Base-by-base conservation (phyloP, 2,113 vertebrate genomes). In the Puma concolor region DNA sequence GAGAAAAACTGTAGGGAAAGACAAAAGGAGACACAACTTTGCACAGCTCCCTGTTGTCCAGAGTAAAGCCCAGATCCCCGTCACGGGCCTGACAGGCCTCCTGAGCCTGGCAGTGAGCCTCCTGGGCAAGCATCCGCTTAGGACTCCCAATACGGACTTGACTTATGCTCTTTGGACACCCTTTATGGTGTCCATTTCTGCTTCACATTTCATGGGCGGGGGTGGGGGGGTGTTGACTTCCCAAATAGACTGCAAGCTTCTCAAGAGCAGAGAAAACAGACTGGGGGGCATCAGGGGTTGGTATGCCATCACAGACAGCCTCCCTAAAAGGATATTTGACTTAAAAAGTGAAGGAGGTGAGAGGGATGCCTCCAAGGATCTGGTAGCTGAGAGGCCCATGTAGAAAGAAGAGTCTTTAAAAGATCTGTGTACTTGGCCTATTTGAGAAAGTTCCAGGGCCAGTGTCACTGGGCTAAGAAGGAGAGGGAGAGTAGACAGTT, bases 211-310 rank as follows among this genome's bases (percentile, higher is more conserved):
- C 8, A 29, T 9, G 10, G 21, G 50, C 4, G 4, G 41, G 11
- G 27, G 7, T 84, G 64, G 15, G 7, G 41, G 11, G 27, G 11
- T 84, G 72, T 29, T 77, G 27, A 88, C 57, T 76, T 52, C 48
- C 41, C 16, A 48, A 63, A 60, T 25, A 64, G 25, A 82, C 41
- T 64, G n/a, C 12, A 31, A 33, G 52, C 66, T 48, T 38, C 38
- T 71, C 74, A 36, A 54, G 38, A 5, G 13, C 36, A 88, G 41
- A 10, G 6, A 87, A 87, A 41, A 16, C 27, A 48, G 4, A 83
- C 5, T 2, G 13, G 54, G 3, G 7, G 17, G 4, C 38, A 38
- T 23, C 4, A 14, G 13, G 9, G 27, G 11, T 0, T 14, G 2
- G 44, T 0, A 7, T 71, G 33, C n/a, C 23, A 74, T 82, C 48